Evolutionary conservation across 2,888 invertebrate genomes (phyloP).

Genomic region (Andrena flavipes): DNA sequence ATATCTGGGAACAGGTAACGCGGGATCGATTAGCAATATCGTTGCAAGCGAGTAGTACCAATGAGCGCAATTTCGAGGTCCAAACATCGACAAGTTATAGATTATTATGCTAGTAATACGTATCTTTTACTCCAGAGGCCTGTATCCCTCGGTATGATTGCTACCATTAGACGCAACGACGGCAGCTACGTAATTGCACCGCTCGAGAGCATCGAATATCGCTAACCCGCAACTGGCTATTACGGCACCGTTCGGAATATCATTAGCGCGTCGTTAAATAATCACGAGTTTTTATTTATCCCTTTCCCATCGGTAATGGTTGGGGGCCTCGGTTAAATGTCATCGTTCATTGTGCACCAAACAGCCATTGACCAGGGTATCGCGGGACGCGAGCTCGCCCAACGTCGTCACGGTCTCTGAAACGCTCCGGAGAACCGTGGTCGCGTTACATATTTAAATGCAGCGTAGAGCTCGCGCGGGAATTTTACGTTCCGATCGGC

Average conservation of each 20-base stretch:
- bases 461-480: slow-evolving; percentile 21
- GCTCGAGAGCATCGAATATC: slow-evolving; percentile 30
- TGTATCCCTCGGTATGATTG: slow-evolving; percentile 39
- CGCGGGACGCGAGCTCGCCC: too few species aligned
- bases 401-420: not conserved
- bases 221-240: slow-evolving; percentile 33
- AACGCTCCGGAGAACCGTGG: slow-evolving; percentile 5
- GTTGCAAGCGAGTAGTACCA: slow-evolving; percentile 29
- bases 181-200: slow-evolving; percentile 48
- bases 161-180: slow-evolving; percentile 40
- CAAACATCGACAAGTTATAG: slow-evolving; percentile 43
- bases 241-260: slow-evolving; percentile 37
- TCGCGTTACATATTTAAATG: slow-evolving; percentile 24
- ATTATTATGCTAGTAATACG: slow-evolving; percentile 49
- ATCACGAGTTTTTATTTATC: slow-evolving; percentile 11
- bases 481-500: slow-evolving; percentile 52
- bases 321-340: not conserved
- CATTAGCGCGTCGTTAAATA: slow-evolving; percentile 37
- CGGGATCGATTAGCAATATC: not conserved
- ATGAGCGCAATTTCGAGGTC: slow-evolving; percentile 20
- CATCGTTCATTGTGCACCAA: not conserved
- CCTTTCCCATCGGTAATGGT: not conserved
- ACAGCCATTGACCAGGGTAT: too few species aligned
- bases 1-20: too few species aligned
- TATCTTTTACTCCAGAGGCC: slow-evolving; percentile 19